phyloP scores from a whole-genome alignment of 2,888 invertebrate species.

The Drosophila differens region DNA sequence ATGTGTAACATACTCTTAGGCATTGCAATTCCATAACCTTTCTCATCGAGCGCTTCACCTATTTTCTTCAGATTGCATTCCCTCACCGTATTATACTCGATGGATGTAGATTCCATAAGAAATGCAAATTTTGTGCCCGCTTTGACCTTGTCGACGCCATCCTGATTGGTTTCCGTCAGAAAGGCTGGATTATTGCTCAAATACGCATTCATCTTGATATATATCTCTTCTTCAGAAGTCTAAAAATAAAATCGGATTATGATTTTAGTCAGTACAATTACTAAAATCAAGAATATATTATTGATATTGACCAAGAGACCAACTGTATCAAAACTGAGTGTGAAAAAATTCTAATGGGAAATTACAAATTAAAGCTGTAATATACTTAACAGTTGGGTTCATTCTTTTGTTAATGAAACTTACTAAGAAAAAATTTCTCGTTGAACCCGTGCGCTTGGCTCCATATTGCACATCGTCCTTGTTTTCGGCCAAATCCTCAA shows the following conservation, averaged over 20 bases:
- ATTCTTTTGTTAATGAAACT: background rate
- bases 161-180: slow-evolving; percentile 86
- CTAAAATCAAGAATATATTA: background rate
- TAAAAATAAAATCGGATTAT: slow-evolving; percentile 1
- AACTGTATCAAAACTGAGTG: background rate
- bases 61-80: slow-evolving; percentile 88
- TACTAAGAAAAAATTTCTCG: slow-evolving; percentile 95
- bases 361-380: background rate
- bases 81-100: slow-evolving; percentile 90
- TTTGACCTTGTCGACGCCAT: slow-evolving; percentile 86
- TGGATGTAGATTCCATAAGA: slow-evolving; percentile 91
- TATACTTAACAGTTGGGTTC: background rate
- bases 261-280: background rate
- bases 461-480: slow-evolving; percentile 94
- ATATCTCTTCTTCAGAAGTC: slow-evolving; percentile 91
- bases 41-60: slow-evolving; percentile 89
- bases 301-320: background rate
- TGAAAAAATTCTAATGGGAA: background rate
- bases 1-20: slow-evolving; percentile 86
- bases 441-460: slow-evolving; percentile 93
- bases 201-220: slow-evolving; percentile 92
- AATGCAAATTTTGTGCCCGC: slow-evolving; percentile 88
- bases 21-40: slow-evolving; percentile 91
- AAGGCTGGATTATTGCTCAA: slow-evolving; percentile 88
- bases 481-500: slow-evolving; percentile 91